Conservation (phyloP, 2,113 vertebrate species). For the crab-eating macaque (Macaca fascicularis) region T2T-MFA8v1.1 NC_088395.1:138920501-138921000, state of each 20-base stretch:
- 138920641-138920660: constrained; percentile 4
- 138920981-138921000: neutral
- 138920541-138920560: neutral
- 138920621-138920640: neutral
- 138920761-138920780: neutral
- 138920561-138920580: neutral
- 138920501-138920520: neutral
- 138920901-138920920: neutral
- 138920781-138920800: neutral
- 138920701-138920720: neutral
- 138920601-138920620: neutral
- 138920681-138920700: too few species aligned
- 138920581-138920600: neutral
- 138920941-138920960: neutral
- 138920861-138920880: neutral
- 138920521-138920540: neutral
- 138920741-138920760: neutral
- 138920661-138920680: neutral
- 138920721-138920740: neutral
- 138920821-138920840: neutral
- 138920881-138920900: neutral
- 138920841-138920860: neutral
- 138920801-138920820: neutral
- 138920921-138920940: neutral
- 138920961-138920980: neutral